Base-by-base conservation (phyloP, 2,888 invertebrate genomes). In the Eretmocerus hayati region DNA sequence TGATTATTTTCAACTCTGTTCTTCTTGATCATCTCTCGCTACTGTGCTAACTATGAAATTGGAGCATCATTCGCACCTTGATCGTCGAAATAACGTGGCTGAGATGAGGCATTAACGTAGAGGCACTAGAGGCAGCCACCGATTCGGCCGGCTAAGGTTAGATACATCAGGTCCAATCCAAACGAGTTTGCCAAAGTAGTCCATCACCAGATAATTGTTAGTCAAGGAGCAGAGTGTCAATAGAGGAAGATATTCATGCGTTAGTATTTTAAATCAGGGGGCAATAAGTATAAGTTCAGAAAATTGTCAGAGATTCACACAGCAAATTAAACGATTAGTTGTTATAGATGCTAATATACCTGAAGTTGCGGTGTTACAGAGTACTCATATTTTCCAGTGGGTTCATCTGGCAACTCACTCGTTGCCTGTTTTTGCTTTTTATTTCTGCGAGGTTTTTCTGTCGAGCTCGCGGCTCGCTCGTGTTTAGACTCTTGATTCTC, bases 1-100 rank as follows among this genome's bases (percentile, higher is more conserved):
- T n/a, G n/a, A n/a, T n/a, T n/a, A n/a, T n/a, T n/a, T n/a, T n/a
- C n/a, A n/a, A n/a, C n/a, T n/a, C n/a, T n/a, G n/a, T n/a, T n/a
- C n/a, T n/a, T n/a, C n/a, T n/a, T n/a, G n/a, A n/a, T n/a, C n/a
- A n/a, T n/a, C n/a, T n/a, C n/a, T n/a, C n/a, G n/a, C n/a, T n/a
- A n/a, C n/a, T n/a, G n/a, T n/a, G n/a, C n/a, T n/a, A n/a, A n/a
- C n/a, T n/a, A n/a, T n/a, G n/a, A n/a, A n/a, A n/a, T n/a, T n/a
- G n/a, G n/a, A n/a, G n/a, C n/a, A n/a, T 26, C 11, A 9, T 37
- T 71, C 83, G 83, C 80, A 85, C 85, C 84, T 85, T 83, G 64
- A 85, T 72, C 66, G 81, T 81, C 63, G 79, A 78, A 65, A 85
- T 77, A 62, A 85, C 75, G 66, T 78, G 79, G 69, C 80, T 81